Base-by-base conservation (phyloP, 2,797 vertebrate species). In the Mormyrops boulengeri region DNA sequence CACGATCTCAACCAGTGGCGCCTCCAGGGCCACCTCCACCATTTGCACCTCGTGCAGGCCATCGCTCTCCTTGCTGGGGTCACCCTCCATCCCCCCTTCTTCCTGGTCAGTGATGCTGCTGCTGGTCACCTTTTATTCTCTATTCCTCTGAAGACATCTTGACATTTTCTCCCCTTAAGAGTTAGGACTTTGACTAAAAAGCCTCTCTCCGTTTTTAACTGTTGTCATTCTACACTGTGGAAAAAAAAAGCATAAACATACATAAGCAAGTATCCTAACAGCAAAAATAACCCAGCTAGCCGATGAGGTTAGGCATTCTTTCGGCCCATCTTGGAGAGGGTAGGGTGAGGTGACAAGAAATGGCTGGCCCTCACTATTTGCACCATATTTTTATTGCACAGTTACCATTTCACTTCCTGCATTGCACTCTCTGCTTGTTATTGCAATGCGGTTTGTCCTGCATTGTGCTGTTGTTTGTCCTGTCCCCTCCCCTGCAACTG, bases 11-110 rank as follows among this genome's bases (percentile, higher is more conserved):
- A 88, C 87, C 38, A 88, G 57, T 1, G 87, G 87, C 4, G 55
- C 87, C 11, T 88, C 87, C 50, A 44, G 19, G 47, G 62, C 49
- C 62, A 53, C 89, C 62, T 69, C 89, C 82, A 89, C 85, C 89
- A 89, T 89, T 49, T 89, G 89, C 55, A 62, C 57, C 84, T 89
- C 82, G 9, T 50, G 82, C 60, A 89, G 84, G 47, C 30, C n/a
- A 34, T 49, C 85, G 26, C 30, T 26, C 49, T 49, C 85, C 26
- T 41, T 86, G 49, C 89, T 49, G 62, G 60, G 66, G 66, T 77
- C 85, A 1, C 47, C 60, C 66, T 89, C 89, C 89, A 89, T 89
- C 49, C 84, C 50, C 17, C 44, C 12, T 41, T 9, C 89, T 73
- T 30, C 17, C 30, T 22, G 44, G 82, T 49, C 41, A 50, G n/a